These are phyloP conservation scores for Nothoprocta pentlandii DNA, from an alignment of 2,113 vertebrate genomes.

Conservation along the genomic window DNA sequence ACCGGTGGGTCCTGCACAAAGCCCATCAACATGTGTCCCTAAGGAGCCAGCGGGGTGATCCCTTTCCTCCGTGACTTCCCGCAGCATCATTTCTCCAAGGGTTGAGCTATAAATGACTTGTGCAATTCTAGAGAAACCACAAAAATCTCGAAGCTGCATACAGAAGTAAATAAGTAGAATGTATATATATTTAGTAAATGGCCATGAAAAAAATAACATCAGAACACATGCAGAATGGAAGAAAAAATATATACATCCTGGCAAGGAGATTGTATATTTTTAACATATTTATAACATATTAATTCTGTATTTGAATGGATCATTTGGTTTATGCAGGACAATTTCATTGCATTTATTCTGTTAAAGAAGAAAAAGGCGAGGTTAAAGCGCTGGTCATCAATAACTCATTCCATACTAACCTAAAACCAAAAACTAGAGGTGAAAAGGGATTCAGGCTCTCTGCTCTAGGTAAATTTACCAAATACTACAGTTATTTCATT, in stretches of 20 bases:
- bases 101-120: constrained; percentile 33
- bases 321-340: not conserved
- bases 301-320: not conserved
- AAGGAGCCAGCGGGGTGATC: not conserved
- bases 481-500: not conserved
- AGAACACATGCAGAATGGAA: not conserved
- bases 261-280: not conserved
- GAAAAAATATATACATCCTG: not conserved
- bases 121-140: not conserved
- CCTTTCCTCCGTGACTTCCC: not conserved
- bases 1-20: not conserved
- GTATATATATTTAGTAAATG: constrained; percentile 18
- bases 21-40: not conserved
- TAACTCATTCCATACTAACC: not conserved
- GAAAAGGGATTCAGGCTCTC: not conserved
- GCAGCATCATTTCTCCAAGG: not conserved
- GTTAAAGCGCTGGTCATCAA: not conserved
- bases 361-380: not conserved
- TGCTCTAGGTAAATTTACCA: not conserved
- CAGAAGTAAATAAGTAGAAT: constrained; percentile 15
- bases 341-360: not conserved
- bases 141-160: not conserved
- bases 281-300: not conserved
- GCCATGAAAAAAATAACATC: not conserved
- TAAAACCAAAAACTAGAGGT: not conserved